Evolutionary conservation across 2,888 invertebrate species (phyloP), one percentile per base, ranked within the genome.

Genomic region (Pollenia labialis): DNA sequence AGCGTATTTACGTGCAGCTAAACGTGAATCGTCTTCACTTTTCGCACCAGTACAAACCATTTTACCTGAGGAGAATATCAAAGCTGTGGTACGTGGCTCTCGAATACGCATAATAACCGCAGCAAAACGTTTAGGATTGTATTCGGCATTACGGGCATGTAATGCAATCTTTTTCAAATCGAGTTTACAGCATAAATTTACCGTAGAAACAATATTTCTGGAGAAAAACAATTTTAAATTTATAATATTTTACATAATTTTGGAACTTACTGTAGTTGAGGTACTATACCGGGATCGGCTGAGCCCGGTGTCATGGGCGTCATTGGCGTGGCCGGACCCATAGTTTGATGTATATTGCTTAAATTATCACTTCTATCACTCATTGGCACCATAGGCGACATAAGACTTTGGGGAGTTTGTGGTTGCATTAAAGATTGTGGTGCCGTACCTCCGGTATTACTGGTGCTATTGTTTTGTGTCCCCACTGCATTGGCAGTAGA

Each of bases 101-200:
- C 95, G 95, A 93, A 96, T 97, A 92, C 99, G 95, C 99, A 99
- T 99, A 80, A 99, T 99, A 4, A 99, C 99, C 54, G 99, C 99
- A 72, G 99, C 99, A 94, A 99, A 99, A 91, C 99, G 96, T 94
- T 99, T 99, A 10, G 99, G 99, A 93, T 99, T 99, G 92, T 99
- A 99, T 93, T 99, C 99, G 2, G 99, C 99, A 94, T 99, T 99
- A 92, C 99, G 96, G 0, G 99, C 99, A 93, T 99, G 99, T 3
- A 99, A 94, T 0, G 99, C 99, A 90, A 99, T 99, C 94, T 97
- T 98, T 92, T 99, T 99, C 86, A 99, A 94, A 92, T 99, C 99
- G 89, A 99, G 94, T 94, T 98, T 98, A 93, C 99, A 99, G 90
- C 97, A 97, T 75, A 99, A 94, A 93, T 99, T 99, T 0, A 99